Evolutionary conservation across 2,888 invertebrate genomes (phyloP).

Genomic region (Drosophila birchii): DNA sequence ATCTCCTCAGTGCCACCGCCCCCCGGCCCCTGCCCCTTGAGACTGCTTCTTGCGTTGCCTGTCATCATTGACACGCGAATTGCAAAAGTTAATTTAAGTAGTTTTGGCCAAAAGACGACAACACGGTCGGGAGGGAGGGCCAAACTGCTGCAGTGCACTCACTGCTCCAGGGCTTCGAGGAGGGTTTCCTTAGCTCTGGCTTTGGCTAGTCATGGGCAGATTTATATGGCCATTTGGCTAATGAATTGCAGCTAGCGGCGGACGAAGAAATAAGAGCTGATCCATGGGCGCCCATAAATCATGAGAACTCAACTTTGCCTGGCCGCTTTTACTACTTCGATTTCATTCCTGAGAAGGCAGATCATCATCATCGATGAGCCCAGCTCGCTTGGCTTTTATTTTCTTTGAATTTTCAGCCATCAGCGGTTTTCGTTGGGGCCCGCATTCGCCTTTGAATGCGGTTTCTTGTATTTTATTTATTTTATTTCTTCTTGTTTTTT

Average conservation of each 20-base stretch:
- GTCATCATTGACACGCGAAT: constrained; percentile 69
- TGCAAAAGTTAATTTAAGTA: constrained; percentile 68
- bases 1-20: constrained; percentile 27
- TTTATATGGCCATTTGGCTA: constrained; percentile 54
- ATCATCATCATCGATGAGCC: constrained; percentile 32
- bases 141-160: constrained; percentile 23
- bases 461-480: constrained; percentile 7
- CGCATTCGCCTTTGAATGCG: constrained; percentile 32
- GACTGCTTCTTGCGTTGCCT: constrained; percentile 49
- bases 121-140: constrained; percentile 4
- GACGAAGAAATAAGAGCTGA: constrained; percentile 42
- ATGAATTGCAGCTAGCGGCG: constrained; percentile 51
- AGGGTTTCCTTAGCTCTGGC: constrained; percentile 6
- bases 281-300: constrained; percentile 43
- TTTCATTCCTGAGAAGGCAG: constrained; percentile 41
- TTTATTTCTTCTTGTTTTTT: constrained; percentile 1
- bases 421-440: constrained; percentile 31
- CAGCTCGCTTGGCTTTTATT: constrained; percentile 5
- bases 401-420: constrained; percentile 36
- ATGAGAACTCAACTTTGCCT: constrained; percentile 41
- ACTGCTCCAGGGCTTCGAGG: constrained; percentile 18
- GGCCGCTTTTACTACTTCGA: constrained; percentile 31
- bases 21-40: background rate
- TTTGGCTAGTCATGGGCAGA: constrained; percentile 50
- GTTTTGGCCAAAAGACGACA: constrained; percentile 52